Evolutionary conservation across 2,113 vertebrate species (phyloP), one percentile per base, ranked within the genome.

Genomic region (Cephalopholis sonnerati): DNA sequence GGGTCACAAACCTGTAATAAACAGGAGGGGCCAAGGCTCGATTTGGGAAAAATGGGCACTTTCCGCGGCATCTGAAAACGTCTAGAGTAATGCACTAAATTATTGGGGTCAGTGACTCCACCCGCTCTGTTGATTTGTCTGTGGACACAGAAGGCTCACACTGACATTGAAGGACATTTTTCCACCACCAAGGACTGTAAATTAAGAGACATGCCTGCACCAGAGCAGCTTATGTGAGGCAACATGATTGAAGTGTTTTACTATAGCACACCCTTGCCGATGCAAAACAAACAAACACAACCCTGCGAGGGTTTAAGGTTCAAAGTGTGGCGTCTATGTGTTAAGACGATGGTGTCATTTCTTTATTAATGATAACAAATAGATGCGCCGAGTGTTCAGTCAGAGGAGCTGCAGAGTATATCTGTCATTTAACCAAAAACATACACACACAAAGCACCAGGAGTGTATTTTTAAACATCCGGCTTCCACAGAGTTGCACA

Each of bases 1-100:
- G 91, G 95, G 95, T 96, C 95, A 95, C 93, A 95, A 94, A 94
- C 93, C 95, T 94, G 92, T 95, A 95, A 95, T 96, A 96, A 96
- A 94, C 91, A 94, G 93, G 93, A 92, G 93, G 93, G 93, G 88
- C 91, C 88, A 81, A 85, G 84, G 86, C 83, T 71, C 87, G 83
- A 91, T 93, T 94, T 95, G 90, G 84, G 85, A 87, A 90, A 94
- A 94, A 94, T 93, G 91, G 86, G 81, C 91, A 95, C 92, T 95
- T 94, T 95, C 89, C 41, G 29, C 88, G 16, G 91, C 90, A 86
- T 93, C 91, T 90, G 72, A 92, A 94, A 95, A 92, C 76, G 90
- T 95, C 95, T 91, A 76, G 88, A 94, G 93, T 88, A 93, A 94
- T 94, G 93, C 91, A 92, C 91, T 93, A 95, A 96, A 96, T 96